Evolutionary conservation across 2,888 invertebrate genomes (phyloP), one percentile per base, ranked within the genome.

Genomic region (Clusia tigrina): DNA sequence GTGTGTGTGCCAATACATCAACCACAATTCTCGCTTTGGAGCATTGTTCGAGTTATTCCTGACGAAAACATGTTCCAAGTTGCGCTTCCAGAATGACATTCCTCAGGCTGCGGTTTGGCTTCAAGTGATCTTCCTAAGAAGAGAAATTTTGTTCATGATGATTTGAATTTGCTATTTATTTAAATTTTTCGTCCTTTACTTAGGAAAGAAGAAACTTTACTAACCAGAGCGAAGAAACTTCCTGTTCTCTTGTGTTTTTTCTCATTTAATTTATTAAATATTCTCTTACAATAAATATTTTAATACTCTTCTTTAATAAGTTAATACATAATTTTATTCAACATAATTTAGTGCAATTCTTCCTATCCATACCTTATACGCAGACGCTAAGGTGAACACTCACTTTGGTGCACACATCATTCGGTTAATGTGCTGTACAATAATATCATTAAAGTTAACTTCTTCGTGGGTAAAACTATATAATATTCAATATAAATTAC

Each of bases 331-430:
- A 20, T 18, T 20, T 6, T 20, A 6, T 48, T 62, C 62, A 65
- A 64, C 64, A 58, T 56, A 65, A 66, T 62, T 60, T 58, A 64
- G 64, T 64, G 62, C 48, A 48, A 22, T 64, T 66, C 58, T 62
- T 66, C 64, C 64, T 20, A 22, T 6, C 32, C 6, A 32, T 12
- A 9, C 32, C 18, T 48, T 20, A 48, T 20, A n/a, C n/a, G n/a
- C n/a, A n/a, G n/a, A n/a, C n/a, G n/a, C n/a, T n/a, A n/a, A n/a
- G n/a, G n/a, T n/a, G n/a, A n/a, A n/a, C n/a, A n/a, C n/a, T n/a
- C n/a, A n/a, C n/a, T n/a, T n/a, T n/a, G n/a, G n/a, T n/a, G n/a
- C n/a, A n/a, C n/a, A n/a, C n/a, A n/a, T n/a, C 6, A 5, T 42
- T 10, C 9, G n/a, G n/a, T 42, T n/a, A 6, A 42, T 42, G 10